Evolutionary conservation across 2,797 vertebrate genomes (phyloP), one percentile per base, ranked within the genome.

Genomic region (Parauchenoglanis punctatus): DNA sequence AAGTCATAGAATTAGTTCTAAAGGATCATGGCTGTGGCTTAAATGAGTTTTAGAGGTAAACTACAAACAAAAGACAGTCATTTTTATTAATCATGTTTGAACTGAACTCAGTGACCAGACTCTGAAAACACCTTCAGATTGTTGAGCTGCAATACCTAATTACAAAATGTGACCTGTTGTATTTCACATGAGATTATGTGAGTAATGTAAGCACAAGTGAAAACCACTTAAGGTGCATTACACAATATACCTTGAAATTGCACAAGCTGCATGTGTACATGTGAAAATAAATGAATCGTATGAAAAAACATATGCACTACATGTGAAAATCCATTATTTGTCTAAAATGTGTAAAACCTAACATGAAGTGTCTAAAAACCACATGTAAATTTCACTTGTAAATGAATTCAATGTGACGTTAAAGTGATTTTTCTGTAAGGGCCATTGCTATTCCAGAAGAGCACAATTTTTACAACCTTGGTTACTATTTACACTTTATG

Each of bases 401-500:
- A 61, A 25, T 81, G 25, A 61, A 81, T 80, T 59, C 31, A 40
- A 35, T 20, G 10, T 78, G 28, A 58, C 10, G 18, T 23, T 81
- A 25, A 44, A 61, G 35, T 23, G 11, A 61, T 15, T 44, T 81
- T 40, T 25, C 11, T n/a, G 31, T 61, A 61, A 61, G 11, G 11
- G 20, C 56, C 35, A 44, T 25, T 40, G 44, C 20, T 15, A n/a
- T 25, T 44, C 20, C 2, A 0, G 23, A 59, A 25, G 35, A 17
- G 25, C 20, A 46, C 40, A 10, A 35, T 54, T 28, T 65, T 68
- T 52, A 65, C 40, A 89, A 86, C 87, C 88, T 72, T 88, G 87
- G 87, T 91, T 89, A 92, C 90, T 90, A 91, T 93, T 94, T 85
- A 94, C 91, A 63, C 2, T 46, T n/a, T 63, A 61, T 10, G 40